Evolutionary conservation across 35 echinoderm and acorn worm genomes (phyloP).

Genomic region (Chiridota heheva): DNA sequence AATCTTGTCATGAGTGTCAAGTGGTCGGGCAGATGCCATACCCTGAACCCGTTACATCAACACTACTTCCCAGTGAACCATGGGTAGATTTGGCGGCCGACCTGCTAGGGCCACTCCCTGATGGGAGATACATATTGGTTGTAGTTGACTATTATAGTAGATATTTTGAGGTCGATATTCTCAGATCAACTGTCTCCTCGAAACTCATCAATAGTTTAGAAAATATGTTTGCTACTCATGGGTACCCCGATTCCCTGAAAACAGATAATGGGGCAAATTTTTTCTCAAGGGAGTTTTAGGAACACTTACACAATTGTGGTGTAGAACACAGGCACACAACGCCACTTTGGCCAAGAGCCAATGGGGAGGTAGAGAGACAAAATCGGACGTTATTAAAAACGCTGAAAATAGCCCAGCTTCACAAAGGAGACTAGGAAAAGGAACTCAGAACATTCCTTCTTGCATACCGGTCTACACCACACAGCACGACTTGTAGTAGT

Average conservation of each 20-base stretch:
- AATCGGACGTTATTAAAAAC: slow-evolving; percentile 46
- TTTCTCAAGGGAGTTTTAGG: slow-evolving; percentile 15
- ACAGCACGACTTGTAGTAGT: slow-evolving; percentile 43
- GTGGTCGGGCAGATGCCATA: slow-evolving; percentile 39
- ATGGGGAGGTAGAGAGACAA: slow-evolving; percentile 56
- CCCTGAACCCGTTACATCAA: slow-evolving; percentile 34
- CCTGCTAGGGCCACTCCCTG: slow-evolving; percentile 47
- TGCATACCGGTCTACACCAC: slow-evolving; percentile 50
- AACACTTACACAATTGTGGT: slow-evolving; percentile 18
- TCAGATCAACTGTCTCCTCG: slow-evolving; percentile 33
- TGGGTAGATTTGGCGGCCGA: slow-evolving; percentile 68
- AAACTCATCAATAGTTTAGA: slow-evolving; percentile 39
- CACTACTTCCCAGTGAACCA: slow-evolving; percentile 37
- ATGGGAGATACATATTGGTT: slow-evolving; percentile 46
- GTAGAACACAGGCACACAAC: slow-evolving; percentile 42
- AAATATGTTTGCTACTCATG: slow-evolving; percentile 54
- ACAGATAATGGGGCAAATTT: slow-evolving; percentile 72
- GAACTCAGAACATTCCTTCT: slow-evolving; percentile 46
- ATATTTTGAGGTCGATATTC: slow-evolving; percentile 58
- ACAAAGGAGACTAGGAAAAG: slow-evolving; percentile 47
- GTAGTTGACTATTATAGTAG: slow-evolving; percentile 69
- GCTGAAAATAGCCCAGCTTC: slow-evolving; percentile 13
- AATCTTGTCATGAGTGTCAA: slow-evolving; percentile 77
- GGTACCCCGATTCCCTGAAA: slow-evolving; percentile 43
- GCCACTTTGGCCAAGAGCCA: slow-evolving; percentile 51